Base-by-base conservation (phyloP, 2,113 vertebrate genomes). In the Paramisgurnus dabryanus region DNA sequence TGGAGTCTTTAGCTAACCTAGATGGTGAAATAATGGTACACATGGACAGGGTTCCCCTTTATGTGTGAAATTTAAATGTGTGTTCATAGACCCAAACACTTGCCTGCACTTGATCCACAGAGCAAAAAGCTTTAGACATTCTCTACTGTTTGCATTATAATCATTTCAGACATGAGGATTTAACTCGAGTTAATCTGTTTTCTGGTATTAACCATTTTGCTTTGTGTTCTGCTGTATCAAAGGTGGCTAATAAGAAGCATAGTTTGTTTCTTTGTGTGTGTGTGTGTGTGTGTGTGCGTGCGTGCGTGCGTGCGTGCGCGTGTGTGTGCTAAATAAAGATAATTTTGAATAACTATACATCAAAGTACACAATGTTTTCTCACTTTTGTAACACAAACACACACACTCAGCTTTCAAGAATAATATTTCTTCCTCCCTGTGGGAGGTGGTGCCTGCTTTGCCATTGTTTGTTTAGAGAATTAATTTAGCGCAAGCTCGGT, bases 401-500 rank as follows among this genome's bases (percentile, higher is more conserved):
- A 47, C 64, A 17, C 34, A 50, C 78, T 84, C 57, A 81, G 40
- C 43, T 18, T 58, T 27, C 17, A 60, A 64, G 49, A 73, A 77
- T 78, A 80, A 63, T 75, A 85, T 83, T 83, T 64, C 58, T 76
- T 22, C 66, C 43, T 69, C 57, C 27, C 70, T 64, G 40, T 80
- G 64, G 72, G 84, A 53, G 80, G 50, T 61, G 65, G 39, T 69
- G 70, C 58, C 68, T 68, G 67, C 71, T 68, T 57, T 12, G 22
- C 70, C 71, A 60, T 67, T 86, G 80, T 87, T 86, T 86, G 78
- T 86, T 86, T 85, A 71, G 64, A 73, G 79, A 82, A 85, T 82
- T 85, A 85, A 82, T 88, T 86, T 76, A 79, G n/a, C 65, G 53
- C 63, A 72, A 82, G 83, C 79, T 74, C 67, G 22, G n/a, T 60